A percentile compares a stretch with the other conserved stretches of the same genome.
Evolutionary conservation across 2,888 invertebrate species (phyloP).

Genomic region (Xestia rhomboidea): DNA sequence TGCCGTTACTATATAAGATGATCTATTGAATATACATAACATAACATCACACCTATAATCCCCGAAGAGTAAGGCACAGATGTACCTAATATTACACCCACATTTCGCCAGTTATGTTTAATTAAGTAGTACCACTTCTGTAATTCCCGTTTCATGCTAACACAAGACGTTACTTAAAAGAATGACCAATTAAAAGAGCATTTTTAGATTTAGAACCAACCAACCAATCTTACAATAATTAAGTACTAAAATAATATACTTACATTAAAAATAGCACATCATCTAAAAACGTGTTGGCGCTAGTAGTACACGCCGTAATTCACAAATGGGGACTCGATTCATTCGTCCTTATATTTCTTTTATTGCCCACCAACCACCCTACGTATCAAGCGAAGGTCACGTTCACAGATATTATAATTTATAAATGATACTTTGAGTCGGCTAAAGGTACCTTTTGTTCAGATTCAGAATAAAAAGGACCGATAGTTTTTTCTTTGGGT

Average conservation of each 20-base stretch:
- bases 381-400: slow-evolving; percentile 2
- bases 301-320: not conserved
- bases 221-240: too few relatives aligned
- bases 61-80: too few relatives aligned
- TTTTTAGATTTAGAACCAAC: not conserved
- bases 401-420: slow-evolving; percentile 10
- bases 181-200: not conserved
- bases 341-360: not conserved
- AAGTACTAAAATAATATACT: too few relatives aligned
- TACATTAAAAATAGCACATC: not conserved
- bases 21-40: too few relatives aligned
- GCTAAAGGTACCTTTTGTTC: not conserved
- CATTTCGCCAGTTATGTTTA: too few relatives aligned
- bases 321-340: not conserved
- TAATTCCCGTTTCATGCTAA: not conserved
- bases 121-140: not conserved
- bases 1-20: too few relatives aligned
- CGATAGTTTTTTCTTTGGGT: fast-evolving
- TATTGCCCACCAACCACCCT: not conserved
- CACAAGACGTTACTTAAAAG: not conserved
- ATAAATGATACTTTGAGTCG: not conserved
- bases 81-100: too few relatives aligned
- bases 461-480: not conserved
- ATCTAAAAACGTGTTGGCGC: slow-evolving; percentile 8
- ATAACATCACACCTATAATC: too few relatives aligned